Evolutionary conservation across 1,140 invertebrate species (phyloP).

Genomic region (Caerostris extrusa): DNA sequence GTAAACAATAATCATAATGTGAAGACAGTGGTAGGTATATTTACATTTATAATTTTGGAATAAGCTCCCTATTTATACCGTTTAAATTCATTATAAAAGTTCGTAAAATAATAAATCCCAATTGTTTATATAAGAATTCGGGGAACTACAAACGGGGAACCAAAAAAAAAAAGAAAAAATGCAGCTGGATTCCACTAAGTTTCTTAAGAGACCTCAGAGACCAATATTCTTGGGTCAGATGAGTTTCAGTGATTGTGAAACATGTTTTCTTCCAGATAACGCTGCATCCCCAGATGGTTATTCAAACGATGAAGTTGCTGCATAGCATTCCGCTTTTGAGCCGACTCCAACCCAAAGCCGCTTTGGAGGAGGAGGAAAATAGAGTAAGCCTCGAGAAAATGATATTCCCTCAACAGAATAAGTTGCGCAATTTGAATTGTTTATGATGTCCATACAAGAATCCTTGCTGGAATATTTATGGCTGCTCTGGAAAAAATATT

Average conservation of each 20-base stretch:
- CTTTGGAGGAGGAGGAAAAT: not conserved
- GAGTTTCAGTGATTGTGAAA: not conserved
- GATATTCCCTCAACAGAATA: not conserved
- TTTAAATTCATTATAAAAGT: too few relatives aligned
- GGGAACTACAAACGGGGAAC: too few relatives aligned
- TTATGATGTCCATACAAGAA: not conserved
- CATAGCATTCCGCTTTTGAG: not conserved
- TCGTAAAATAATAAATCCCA: too few relatives aligned
- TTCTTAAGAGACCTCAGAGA: not conserved
- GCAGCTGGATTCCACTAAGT: not conserved
- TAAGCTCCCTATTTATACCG: too few relatives aligned
- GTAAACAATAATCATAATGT: too few relatives aligned
- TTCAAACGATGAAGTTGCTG: not conserved
- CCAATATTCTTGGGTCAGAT: not conserved
- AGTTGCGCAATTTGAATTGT: not conserved
- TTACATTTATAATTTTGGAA: too few relatives aligned
- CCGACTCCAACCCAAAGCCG: not conserved
- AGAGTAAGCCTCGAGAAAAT: not conserved
- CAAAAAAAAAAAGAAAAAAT: too few relatives aligned
- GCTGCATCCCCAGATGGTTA: conserved; percentile 5
- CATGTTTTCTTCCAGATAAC: not conserved
- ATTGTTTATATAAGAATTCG: too few relatives aligned
- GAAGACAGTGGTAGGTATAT: too few relatives aligned
- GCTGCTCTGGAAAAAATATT: not conserved
- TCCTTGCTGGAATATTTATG: not conserved